Base-by-base conservation (phyloP, 1,140 invertebrate genomes). In the Papilio polytes region DNA sequence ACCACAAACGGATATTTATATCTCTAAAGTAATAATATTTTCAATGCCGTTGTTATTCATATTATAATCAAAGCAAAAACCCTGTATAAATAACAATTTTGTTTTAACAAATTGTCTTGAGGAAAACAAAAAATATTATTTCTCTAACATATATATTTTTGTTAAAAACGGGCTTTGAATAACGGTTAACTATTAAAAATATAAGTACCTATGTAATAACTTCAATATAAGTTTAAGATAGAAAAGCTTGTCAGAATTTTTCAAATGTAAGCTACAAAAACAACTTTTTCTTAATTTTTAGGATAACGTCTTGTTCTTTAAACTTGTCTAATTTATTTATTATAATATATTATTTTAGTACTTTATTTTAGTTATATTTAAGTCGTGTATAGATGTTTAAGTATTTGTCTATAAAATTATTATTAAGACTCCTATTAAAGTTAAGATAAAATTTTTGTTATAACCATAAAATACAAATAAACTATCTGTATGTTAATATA, bases 391-490 rank as follows among this genome's bases (percentile, higher is more conserved):
- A 53, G 13, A 53, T 53, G 3, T 15, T 18, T 18, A 15, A 9
- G 8, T 10, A 0, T 59, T 22, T 22, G 4, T 22, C 56, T 63
- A 1, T 63, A 63, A 63, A 20, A 3, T 63, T 63, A 59, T 22
- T 59, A 26, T 63, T 26, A 63, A 63, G 22, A 1, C 20, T 26
- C 59, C 31, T 6, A 31, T 13, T 4, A 12, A 63, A 63, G 22
- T 63, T 26, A 26, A 20, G 18, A 59, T 22, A 59, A 63, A 3
- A 26, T 63, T 22, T 9, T 63, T 63, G 22, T 63, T 4, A 63
- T 31, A 26, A 26, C 18, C n/a, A 63, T 26, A 26, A 63, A 63
- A 26, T 63, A 26, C 36, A 74, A 74, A 74, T 73, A 46, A 74
- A 15, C 10, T 1, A 20, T 46, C 13, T 13, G n/a, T 74, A 74